These are phyloP conservation scores for Enteromius trimaculatus DNA, from an alignment of 2,797 vertebrate species.

Conservation along the genomic window DNA sequence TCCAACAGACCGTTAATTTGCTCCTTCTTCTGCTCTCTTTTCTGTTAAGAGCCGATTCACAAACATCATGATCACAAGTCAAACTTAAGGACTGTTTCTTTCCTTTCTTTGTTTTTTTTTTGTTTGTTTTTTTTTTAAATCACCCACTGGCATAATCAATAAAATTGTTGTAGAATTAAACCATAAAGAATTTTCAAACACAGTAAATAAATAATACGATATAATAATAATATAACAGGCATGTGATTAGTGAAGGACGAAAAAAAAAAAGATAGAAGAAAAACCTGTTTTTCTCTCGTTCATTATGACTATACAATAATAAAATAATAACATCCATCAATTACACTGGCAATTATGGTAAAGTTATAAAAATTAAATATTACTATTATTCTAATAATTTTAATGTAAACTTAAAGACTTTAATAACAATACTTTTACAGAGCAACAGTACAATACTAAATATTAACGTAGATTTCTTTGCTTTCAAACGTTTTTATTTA, in stretches of 20 bases:
- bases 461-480: background rate
- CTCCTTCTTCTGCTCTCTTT: slow-evolving; percentile 94
- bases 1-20: slow-evolving; percentile 95
- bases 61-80: background rate
- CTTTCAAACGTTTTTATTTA: background rate
- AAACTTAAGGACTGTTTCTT: background rate
- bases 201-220: background rate
- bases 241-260: background rate
- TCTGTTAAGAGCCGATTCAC: slow-evolving; percentile 73
- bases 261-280: background rate
- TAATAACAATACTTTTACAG: no score
- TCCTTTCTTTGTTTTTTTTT: background rate
- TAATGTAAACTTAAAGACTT: background rate
- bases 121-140: background rate
- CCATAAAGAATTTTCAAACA: background rate
- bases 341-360: background rate
- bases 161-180: background rate
- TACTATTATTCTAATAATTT: background rate
- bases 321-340: background rate
- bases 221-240: background rate
- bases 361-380: background rate
- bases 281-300: background rate
- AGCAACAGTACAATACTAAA: no score
- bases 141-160: background rate
- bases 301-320: background rate